Conservation (phyloP, 2,113 vertebrate genomes). For the Podarcis raffonei region DNA sequence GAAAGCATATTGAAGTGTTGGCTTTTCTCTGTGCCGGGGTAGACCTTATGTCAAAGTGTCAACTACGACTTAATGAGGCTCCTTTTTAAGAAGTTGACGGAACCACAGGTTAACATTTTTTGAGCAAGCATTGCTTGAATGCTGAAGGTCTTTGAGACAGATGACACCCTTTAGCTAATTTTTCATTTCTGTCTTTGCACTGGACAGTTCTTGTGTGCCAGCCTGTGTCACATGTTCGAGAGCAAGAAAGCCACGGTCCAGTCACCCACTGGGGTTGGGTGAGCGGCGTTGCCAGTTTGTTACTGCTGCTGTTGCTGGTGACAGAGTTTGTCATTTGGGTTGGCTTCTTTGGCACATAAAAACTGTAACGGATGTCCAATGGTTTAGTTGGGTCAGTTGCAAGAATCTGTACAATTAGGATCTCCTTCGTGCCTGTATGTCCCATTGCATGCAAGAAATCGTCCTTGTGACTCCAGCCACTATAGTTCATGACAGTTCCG, state of each 20-base stretch:
- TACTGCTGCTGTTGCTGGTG: conserved; percentile 50
- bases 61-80: conserved; percentile 35
- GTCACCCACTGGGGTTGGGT: conserved; percentile 87
- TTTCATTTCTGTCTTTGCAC: conserved; percentile 88
- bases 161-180: conserved; percentile 88
- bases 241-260: conserved; percentile 91
- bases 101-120: conserved; percentile 86
- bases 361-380: conserved; percentile 94
- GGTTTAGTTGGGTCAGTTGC: conserved; percentile 90
- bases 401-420: conserved; percentile 89
- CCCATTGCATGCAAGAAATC: conserved; percentile 94
- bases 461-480: conserved; percentile 94
- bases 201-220: conserved; percentile 99
- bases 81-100: conserved; percentile 31
- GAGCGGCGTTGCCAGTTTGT: conserved; percentile 57
- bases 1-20: conserved; percentile 48
- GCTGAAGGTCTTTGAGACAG: conserved; percentile 88
- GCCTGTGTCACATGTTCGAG: conserved; percentile 94
- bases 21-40: conserved; percentile 55
- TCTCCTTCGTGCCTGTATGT: conserved; percentile 86
- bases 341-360: conserved; percentile 86
- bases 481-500: conserved; percentile 95
- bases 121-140: conserved; percentile 93
- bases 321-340: conserved; percentile 62
- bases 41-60: conserved; percentile 53